phyloP scores from a whole-genome alignment of 2,113 vertebrate species.

The Ornithorhynchus anatinus region DNA sequence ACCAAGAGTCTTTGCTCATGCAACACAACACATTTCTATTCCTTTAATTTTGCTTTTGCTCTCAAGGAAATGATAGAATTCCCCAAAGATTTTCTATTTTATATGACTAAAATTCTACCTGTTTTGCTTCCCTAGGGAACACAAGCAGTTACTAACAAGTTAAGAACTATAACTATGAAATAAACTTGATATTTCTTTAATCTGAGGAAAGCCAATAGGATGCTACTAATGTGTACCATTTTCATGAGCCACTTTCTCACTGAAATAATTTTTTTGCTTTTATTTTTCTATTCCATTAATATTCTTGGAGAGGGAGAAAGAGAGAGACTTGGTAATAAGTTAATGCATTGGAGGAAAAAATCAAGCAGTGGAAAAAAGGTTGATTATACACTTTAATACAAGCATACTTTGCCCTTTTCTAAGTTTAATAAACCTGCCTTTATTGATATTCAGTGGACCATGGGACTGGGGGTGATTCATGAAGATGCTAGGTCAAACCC shows the following conservation, averaged over 20 bases:
- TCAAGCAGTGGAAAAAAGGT: no score
- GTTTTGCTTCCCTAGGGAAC: background rate
- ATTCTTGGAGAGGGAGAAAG: no score
- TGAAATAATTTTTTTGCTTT: no score
- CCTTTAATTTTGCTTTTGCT: conserved; percentile 30
- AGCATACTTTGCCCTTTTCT: no score
- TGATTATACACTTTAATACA: no score
- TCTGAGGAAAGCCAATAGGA: conserved; percentile 9
- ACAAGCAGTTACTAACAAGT: conserved; percentile 41
- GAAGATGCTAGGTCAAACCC: no score
- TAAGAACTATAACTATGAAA: conserved; percentile 23
- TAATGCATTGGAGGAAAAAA: no score
- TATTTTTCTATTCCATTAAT: no score
- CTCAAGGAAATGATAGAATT: conserved; percentile 32
- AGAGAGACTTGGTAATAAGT: no score
- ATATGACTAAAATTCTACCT: background rate
- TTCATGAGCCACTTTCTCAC: background rate
- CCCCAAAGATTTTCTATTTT: background rate
- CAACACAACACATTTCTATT: conserved; percentile 7
- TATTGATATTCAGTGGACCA: no score
- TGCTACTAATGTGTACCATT: background rate
- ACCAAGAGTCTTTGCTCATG: conserved; percentile 2
- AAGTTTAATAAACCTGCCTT: no score
- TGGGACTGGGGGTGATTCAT: no score
- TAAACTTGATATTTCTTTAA: background rate